Conservation (phyloP, 2,888 invertebrate genomes). For the Brassicogethes aeneus region DNA sequence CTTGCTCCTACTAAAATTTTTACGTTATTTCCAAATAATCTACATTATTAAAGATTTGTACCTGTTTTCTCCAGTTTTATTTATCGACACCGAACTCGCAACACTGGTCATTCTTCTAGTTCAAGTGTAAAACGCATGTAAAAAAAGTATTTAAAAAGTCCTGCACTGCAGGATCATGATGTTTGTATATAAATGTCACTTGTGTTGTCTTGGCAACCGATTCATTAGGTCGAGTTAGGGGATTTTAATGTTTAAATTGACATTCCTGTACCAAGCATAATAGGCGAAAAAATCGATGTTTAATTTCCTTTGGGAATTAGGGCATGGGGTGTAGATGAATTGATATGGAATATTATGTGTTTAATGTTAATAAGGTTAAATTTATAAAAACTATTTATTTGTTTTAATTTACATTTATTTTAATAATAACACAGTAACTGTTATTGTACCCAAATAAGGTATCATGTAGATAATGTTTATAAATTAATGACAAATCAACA, state of each 20-base stretch:
- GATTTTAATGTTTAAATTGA: too few relatives aligned
- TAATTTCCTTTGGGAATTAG: too few relatives aligned
- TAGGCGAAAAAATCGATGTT: too few relatives aligned
- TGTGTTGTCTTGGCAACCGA: constrained; percentile 25
- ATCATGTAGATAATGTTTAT: too few relatives aligned
- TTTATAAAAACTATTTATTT: too few relatives aligned
- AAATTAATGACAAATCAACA: too few relatives aligned
- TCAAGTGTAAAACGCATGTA: constrained; percentile 9
- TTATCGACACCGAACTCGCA: constrained; percentile 21
- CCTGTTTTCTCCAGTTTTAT: constrained; percentile 24
- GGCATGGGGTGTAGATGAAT: neutral
- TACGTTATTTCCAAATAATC: too few relatives aligned
- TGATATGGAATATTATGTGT: neutral
- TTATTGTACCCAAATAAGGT: too few relatives aligned
- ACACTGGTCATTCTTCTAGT: constrained; percentile 24
- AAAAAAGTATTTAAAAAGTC: constrained; percentile 17
- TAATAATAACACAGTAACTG: too few relatives aligned
- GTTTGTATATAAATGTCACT: constrained; percentile 29
- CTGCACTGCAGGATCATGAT: constrained; percentile 35
- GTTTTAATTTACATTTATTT: too few relatives aligned
- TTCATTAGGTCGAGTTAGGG: neutral
- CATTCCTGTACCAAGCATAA: too few relatives aligned
- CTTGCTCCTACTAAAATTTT: constrained; percentile 27
- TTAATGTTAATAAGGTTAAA: too few relatives aligned
- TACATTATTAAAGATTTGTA: constrained; percentile 11